A percentile compares a stretch with the other conserved stretches of the same genome.
These are phyloP conservation scores for Phrynocephalus vlangalii DNA, from an alignment of 2,797 vertebrate genomes.

Conservation along the genomic window DNA sequence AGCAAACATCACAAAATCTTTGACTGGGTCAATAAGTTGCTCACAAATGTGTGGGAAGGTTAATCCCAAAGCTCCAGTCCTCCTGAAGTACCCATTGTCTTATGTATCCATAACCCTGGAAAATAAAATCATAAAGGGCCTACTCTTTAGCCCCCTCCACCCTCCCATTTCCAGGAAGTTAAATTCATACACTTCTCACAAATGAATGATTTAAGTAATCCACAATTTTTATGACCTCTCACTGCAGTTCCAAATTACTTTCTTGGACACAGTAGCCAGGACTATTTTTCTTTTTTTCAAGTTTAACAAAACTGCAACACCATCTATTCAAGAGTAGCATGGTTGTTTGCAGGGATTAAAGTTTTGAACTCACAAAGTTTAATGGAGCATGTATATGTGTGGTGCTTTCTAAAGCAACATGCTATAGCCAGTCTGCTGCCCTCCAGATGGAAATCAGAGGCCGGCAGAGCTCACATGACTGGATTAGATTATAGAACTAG, in stretches of 20 bases:
- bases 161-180: slow-evolving; percentile 61
- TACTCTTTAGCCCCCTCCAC: slow-evolving; percentile 10
- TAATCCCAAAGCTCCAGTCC: slow-evolving; percentile 66
- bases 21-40: slow-evolving; percentile 59
- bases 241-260: slow-evolving; percentile 67
- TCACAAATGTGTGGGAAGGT: slow-evolving; percentile 63
- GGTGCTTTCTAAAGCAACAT: background rate
- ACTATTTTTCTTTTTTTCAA: slow-evolving; percentile 72
- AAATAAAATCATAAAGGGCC: slow-evolving; percentile 65
- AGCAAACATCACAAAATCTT: slow-evolving; percentile 64
- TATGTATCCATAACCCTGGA: slow-evolving; percentile 65
- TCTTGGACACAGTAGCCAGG: slow-evolving; percentile 48
- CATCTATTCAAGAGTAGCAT: slow-evolving; percentile 60
- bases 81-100: slow-evolving; percentile 59
- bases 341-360: slow-evolving; percentile 73
- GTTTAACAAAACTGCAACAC: slow-evolving; percentile 74
- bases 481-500: background rate
- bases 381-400: slow-evolving; percentile 81
- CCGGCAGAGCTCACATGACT: background rate
- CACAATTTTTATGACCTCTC: slow-evolving; percentile 70
- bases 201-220: slow-evolving; percentile 73
- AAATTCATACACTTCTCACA: slow-evolving; percentile 70
- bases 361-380: slow-evolving; percentile 78
- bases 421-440: background rate
- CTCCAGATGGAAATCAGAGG: background rate